phyloP scores from a whole-genome alignment of 2,113 vertebrate genomes.

The Calyptomena viridis region DNA sequence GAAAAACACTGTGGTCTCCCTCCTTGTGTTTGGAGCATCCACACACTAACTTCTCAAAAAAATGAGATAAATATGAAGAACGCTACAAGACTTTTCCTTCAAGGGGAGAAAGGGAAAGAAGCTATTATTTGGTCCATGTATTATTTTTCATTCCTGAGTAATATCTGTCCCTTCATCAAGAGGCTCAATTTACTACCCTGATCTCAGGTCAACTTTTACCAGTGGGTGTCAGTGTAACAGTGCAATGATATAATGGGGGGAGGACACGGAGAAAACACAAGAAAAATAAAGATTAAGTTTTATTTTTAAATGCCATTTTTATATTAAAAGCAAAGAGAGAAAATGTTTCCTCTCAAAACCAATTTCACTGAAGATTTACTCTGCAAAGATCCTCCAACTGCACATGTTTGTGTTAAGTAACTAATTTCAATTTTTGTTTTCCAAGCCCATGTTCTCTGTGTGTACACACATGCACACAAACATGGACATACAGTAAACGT shows the following conservation, averaged over 20 bases:
- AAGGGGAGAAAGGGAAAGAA: neutral
- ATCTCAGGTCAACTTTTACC: slow-evolving; percentile 45
- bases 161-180: neutral
- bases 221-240: slow-evolving; percentile 52
- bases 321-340: neutral
- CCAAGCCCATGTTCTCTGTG: neutral
- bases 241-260: slow-evolving; percentile 19
- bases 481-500: neutral
- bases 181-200: neutral
- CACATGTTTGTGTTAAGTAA: neutral
- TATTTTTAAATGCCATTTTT: neutral
- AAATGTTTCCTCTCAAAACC: neutral
- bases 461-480: rapidly evolving
- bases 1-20: neutral
- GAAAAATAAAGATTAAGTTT: neutral
- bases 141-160: neutral
- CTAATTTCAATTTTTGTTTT: neutral
- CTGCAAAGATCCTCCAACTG: neutral
- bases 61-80: neutral
- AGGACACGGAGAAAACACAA: neutral
- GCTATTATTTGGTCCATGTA: rapidly evolving
- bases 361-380: neutral
- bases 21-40: neutral
- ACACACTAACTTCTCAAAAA: neutral
- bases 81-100: neutral